A percentile compares a stretch with the other conserved stretches of the same genome.
Evolutionary conservation across 2,797 vertebrate species (phyloP).

Genomic region (Gymnocypris eckloni): DNA sequence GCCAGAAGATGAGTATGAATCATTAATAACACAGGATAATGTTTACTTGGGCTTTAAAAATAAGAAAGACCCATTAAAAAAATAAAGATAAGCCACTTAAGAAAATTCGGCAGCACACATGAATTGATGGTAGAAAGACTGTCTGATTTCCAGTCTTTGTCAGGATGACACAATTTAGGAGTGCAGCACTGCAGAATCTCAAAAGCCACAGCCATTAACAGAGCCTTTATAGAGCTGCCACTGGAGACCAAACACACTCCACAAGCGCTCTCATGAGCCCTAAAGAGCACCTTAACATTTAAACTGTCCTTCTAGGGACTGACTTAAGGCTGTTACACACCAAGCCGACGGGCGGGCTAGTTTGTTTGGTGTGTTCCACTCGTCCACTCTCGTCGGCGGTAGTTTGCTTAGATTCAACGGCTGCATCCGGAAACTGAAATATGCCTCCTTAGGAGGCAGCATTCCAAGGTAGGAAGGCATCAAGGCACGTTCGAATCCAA

Average conservation of each 20-base stretch:
- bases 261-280: slow-evolving; percentile 11
- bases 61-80: not conserved
- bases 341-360: not conserved
- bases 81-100: not conserved
- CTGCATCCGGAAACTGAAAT: no score
- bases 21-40: not conserved
- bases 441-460: no score
- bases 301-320: slow-evolving; percentile 12
- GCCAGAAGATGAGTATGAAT: no score
- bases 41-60: not conserved
- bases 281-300: slow-evolving; percentile 31
- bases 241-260: slow-evolving; percentile 32
- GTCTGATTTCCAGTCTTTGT: slow-evolving; percentile 22
- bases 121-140: not conserved
- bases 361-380: not conserved
- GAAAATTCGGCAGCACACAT: not conserved
- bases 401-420: no score
- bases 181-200: slow-evolving; percentile 28
- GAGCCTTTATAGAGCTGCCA: slow-evolving; percentile 40
- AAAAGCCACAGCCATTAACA: slow-evolving; percentile 47
- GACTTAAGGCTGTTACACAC: not conserved
- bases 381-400: no score
- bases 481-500: no score
- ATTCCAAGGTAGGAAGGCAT: no score
- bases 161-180: slow-evolving; percentile 41